Base-by-base conservation (phyloP, 2,113 vertebrate genomes). In the Xenopus tropicalis region DNA sequence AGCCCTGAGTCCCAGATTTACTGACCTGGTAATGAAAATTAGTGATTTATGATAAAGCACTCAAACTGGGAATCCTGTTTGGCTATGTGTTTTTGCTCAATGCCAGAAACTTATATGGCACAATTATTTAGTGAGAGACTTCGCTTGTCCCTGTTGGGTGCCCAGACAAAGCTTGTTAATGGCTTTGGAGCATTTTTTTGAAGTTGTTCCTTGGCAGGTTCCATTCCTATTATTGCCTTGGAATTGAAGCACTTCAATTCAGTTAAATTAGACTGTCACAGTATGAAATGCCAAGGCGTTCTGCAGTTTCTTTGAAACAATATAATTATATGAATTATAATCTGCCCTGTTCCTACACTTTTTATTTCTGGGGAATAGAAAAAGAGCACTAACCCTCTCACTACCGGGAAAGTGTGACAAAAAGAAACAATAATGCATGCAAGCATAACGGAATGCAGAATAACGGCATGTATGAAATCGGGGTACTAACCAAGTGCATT, bases 241-340 rank as follows among this genome's bases (percentile, higher is more conserved):
- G 29, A 64, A 72, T 54, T 72, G 70, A 72, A 44, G 59, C 62
- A 63, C 70, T 72, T 72, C 70, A 37, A 9, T 37, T 37, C 29
- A 64, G 62, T 63, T 72, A 72, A 72, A 72, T 72, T 63, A 51
- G 70, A 64, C 70, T 63, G 44, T 21, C 70, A 61, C 58, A 61
- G 58, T 61, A 20, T 71, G 69, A 71, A 51, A 72, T 13, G 46
- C 48, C 61, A 64, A 63, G 70, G 70, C 59, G 24, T 64, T 72
- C 62, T 72, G 61, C 70, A 46, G 62, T 64, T 63, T 54, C 59
- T 72, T 72, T 72, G 42, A 71, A 24, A 71, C 58, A 71, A 29
- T 24, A 59, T 70, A 71, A 61, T 63, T 72, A 72, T 72, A 72
- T 72, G 64, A 72, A 72, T 72, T 72, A 56, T 71, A 63, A 71